phyloP scores from a whole-genome alignment of 64 coral and sea anemone species.

The Stichodactyla helianthus region DNA sequence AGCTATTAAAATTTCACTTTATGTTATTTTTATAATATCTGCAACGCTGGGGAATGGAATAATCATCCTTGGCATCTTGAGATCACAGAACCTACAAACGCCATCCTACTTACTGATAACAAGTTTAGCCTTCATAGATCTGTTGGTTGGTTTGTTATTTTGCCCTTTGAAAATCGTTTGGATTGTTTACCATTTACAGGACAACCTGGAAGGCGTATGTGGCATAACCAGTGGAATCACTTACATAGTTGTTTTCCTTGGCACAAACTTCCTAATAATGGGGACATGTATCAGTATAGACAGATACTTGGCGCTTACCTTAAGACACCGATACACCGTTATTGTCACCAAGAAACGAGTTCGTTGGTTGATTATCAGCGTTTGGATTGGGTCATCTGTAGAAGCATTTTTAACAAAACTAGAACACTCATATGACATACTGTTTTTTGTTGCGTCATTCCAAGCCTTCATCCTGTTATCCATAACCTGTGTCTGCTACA shows the following conservation, averaged over 20 bases:
- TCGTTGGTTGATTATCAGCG: neutral
- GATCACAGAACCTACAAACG: neutral
- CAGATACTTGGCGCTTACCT: constrained; percentile 8
- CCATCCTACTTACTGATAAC: too few species aligned
- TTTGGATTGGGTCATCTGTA: neutral
- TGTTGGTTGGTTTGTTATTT: neutral
- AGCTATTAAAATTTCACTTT: too few species aligned
- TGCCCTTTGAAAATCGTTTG: neutral
- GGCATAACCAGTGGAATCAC: neutral
- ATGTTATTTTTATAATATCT: neutral
- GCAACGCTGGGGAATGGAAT: neutral
- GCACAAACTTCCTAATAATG: neutral
- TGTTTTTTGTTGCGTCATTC: neutral
- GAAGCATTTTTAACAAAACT: neutral
- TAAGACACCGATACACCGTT: constrained; percentile 13
- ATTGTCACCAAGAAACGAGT: constrained; percentile 10
- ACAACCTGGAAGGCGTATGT: neutral
- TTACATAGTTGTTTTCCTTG: neutral
- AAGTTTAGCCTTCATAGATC: neutral
- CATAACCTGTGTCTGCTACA: neutral
- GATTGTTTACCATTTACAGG: neutral
- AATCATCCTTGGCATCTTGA: neutral
- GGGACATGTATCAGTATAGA: neutral
- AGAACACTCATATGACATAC: neutral
- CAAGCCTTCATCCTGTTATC: neutral